Evolutionary conservation across 1,140 invertebrate species (phyloP).

Genomic region (Brachionus paranguensis): DNA sequence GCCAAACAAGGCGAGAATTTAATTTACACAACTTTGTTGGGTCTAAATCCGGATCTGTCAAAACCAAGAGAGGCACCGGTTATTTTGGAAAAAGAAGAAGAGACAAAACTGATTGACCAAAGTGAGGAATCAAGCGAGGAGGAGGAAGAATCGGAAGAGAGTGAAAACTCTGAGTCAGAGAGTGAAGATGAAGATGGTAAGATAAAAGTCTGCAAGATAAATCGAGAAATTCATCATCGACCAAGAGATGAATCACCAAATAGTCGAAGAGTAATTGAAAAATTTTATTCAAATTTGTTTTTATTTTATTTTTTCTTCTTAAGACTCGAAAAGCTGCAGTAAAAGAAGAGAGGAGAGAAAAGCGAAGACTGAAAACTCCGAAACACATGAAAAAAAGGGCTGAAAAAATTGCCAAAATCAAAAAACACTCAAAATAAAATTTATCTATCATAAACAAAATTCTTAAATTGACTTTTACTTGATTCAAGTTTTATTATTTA

Average conservation of each 20-base stretch:
- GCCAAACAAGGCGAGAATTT: slow-evolving; percentile 64
- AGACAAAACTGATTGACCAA: background rate
- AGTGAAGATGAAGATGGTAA: slow-evolving; percentile 59
- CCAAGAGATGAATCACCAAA: slow-evolving; percentile 79
- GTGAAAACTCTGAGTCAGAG: slow-evolving; percentile 41
- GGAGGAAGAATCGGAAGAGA: slow-evolving; percentile 42
- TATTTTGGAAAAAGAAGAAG: slow-evolving; percentile 10
- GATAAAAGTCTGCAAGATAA: slow-evolving; percentile 51
- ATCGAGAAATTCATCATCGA: slow-evolving; percentile 59
- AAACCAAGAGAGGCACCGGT: background rate
- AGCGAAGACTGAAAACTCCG: slow-evolving; percentile 81
- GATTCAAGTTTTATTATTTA: too few relatives aligned
- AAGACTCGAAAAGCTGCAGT: slow-evolving; percentile 55
- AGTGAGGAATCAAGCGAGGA: slow-evolving; percentile 49
- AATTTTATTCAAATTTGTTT: background rate
- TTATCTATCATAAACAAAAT: background rate
- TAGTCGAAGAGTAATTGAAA: slow-evolving; percentile 66
- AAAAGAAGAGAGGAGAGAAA: slow-evolving; percentile 76
- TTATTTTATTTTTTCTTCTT: slow-evolving; percentile 42
- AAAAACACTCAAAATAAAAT: slow-evolving; percentile 31
- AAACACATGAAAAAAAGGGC: slow-evolving; percentile 86
- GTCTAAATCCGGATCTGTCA: slow-evolving; percentile 30
- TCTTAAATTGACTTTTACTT: too few relatives aligned
- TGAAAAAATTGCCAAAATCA: slow-evolving; percentile 27
- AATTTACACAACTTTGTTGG: slow-evolving; percentile 30